Conservation (phyloP, 2,113 vertebrate species). For the Crotalus horridus region DNA sequence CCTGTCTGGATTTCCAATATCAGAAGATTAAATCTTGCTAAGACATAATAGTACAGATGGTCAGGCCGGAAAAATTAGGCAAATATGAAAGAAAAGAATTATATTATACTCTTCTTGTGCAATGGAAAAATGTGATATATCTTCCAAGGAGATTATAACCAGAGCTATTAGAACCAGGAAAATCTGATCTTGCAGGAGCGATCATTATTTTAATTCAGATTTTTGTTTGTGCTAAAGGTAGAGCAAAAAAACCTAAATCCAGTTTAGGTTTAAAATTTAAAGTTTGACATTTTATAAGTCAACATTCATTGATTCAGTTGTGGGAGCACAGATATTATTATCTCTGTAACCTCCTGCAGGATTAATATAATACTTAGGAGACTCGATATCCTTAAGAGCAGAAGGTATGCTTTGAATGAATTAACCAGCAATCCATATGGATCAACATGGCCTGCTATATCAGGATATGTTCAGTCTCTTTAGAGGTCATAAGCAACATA, state of each 20-base stretch:
- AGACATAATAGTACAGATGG: constrained; percentile 87
- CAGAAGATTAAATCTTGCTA: constrained; percentile 88
- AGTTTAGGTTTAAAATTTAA: background rate
- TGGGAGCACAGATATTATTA: background rate
- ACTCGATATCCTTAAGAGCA: background rate
- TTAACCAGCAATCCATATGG: background rate
- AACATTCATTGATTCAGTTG: background rate
- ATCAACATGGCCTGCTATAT: background rate
- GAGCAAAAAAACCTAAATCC: background rate
- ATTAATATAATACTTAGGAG: background rate
- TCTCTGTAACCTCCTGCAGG: background rate
- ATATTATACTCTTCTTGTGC: constrained; percentile 75
- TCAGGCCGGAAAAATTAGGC: constrained; percentile 90
- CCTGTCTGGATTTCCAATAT: constrained; percentile 82
- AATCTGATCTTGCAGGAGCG: constrained; percentile 28
- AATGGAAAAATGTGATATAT: constrained; percentile 86
- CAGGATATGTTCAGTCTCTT: background rate
- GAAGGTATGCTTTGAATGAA: background rate
- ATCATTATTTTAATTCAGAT: constrained; percentile 17
- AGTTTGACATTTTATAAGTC: background rate
- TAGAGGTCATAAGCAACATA: background rate
- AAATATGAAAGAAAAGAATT: constrained; percentile 87
- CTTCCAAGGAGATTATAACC: constrained; percentile 79
- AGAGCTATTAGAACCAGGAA: constrained; percentile 76
- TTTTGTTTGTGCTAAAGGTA: constrained; percentile 36